Evolutionary conservation across 2,797 vertebrate genomes (phyloP).

Genomic region (Euphonia xanthogaster): DNA sequence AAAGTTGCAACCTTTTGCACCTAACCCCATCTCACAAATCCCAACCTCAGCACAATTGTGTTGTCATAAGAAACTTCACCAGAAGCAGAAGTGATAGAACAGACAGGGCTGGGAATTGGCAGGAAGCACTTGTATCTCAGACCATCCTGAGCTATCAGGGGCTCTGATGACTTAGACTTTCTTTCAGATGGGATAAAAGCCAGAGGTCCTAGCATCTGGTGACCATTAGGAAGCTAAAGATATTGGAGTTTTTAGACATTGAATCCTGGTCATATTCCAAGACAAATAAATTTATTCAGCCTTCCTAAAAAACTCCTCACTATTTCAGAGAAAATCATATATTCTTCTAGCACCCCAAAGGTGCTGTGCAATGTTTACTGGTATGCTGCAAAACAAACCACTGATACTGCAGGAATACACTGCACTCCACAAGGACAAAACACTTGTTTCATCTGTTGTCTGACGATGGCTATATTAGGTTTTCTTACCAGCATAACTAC

Average conservation of each 20-base stretch:
- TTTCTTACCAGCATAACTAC: background rate
- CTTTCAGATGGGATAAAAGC: conserved; percentile 7
- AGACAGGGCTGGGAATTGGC: conserved; percentile 13
- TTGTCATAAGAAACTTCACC: conserved; percentile 27
- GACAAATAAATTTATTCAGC: background rate
- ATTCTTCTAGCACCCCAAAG: background rate
- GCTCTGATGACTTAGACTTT: background rate
- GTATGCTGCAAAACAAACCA: background rate
- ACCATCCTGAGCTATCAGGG: background rate
- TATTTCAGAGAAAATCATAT: background rate
- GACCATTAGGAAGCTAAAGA: conserved; percentile 9
- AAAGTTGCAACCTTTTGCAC: conserved; percentile 53
- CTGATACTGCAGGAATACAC: background rate
- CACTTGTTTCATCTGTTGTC: background rate
- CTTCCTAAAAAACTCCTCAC: background rate
- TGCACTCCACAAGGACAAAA: background rate
- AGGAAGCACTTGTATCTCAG: conserved; percentile 22
- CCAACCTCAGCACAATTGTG: conserved; percentile 1
- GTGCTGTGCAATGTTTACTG: background rate
- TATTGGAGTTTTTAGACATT: background rate
- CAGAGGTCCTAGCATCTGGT: conserved; percentile 19
- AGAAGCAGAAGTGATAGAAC: background rate
- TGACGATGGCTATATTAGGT: background rate
- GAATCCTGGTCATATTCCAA: background rate
- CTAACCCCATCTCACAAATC: background rate